Percentiles rank a stretch among this genome's conserved stretches.
Evolutionary conservation across 2,888 invertebrate species (phyloP).

Genomic region (Sesia apiformis): DNA sequence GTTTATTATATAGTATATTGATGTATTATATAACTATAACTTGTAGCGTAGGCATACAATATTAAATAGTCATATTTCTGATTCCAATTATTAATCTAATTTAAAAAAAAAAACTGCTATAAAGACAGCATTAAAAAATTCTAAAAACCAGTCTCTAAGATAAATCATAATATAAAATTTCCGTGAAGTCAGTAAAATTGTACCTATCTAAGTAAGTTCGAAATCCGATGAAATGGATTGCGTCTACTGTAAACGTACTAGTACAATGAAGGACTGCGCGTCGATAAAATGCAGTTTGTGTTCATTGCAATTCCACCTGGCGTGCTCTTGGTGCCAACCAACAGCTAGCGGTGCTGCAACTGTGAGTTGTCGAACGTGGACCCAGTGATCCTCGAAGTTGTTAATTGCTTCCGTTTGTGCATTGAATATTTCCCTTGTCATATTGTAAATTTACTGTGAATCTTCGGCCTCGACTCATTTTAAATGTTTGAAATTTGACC

Average conservation of each 20-base stretch:
- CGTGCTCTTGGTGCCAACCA: slow-evolving; percentile 39
- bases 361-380: slow-evolving; percentile 27
- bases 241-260: slow-evolving; percentile 38
- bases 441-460: slow-evolving; percentile 13
- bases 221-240: slow-evolving; percentile 36
- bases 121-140: too few species aligned
- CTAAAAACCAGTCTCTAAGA: too few species aligned
- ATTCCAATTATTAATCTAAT: too few species aligned
- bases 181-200: too few species aligned
- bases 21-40: too few species aligned
- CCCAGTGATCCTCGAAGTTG: slow-evolving; percentile 10
- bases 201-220: too few species aligned
- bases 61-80: too few species aligned
- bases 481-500: too few species aligned
- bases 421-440: slow-evolving; percentile 9
- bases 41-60: too few species aligned
- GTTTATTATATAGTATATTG: too few species aligned
- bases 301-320: slow-evolving; percentile 49
- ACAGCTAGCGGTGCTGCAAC: slow-evolving; percentile 50
- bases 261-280: slow-evolving; percentile 46
- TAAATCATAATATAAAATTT: too few species aligned
- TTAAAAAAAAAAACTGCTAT: too few species aligned
- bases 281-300: slow-evolving; percentile 54
- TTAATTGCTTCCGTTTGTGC: slow-evolving; percentile 26
- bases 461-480: slow-evolving; percentile 4